Evolutionary conservation across 2,888 invertebrate genomes (phyloP), one percentile per base, ranked within the genome.

Genomic region (Congeria kusceri): DNA sequence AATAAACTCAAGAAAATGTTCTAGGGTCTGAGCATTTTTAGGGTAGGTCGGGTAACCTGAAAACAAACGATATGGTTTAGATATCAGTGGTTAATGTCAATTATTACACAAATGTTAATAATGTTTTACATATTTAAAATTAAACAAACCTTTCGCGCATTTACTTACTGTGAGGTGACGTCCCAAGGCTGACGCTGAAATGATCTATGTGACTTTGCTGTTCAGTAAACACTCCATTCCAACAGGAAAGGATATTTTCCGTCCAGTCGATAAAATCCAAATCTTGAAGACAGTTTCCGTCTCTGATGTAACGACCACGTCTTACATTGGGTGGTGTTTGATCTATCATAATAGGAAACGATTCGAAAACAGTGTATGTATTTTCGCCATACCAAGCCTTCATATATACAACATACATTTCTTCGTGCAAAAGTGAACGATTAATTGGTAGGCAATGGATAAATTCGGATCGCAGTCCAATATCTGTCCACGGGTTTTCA

Each of bases 401-500:
- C 7, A 83, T 64, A 56, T 86, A 83, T 25, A 69, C 23, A 4
- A 64, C 29, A 49, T 76, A 76, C 0, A 27, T 7, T 1, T 58
- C 27, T 0, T n/a, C 67, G 49, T 84, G 79, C 1, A 29, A 11
- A 0, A 86, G 71, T 15, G 57, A 39, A 58, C 57, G 63, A 13
- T 49, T 66, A 3, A 47, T 18, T 29, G 78, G 61, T 20, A 86
- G 27, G 53, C 86, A 86, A 28, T 81, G 73, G n/a, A 72, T 44
- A 20, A 72, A 49, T 1, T 72, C 39, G 1, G 56, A 62, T 23
- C 64, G 39, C 27, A 53, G 27, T 9, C 83, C 83, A 5, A 80
- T 56, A 71, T 85, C 84, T 47, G 76, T 28, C 86, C 84, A 84
- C 18, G 76, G 46, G n/a, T 18, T 63, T 56, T 83, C 83, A 15